Base-by-base conservation (phyloP, 2,797 vertebrate genomes). In the Typhlichthys eigenmanni region DNA sequence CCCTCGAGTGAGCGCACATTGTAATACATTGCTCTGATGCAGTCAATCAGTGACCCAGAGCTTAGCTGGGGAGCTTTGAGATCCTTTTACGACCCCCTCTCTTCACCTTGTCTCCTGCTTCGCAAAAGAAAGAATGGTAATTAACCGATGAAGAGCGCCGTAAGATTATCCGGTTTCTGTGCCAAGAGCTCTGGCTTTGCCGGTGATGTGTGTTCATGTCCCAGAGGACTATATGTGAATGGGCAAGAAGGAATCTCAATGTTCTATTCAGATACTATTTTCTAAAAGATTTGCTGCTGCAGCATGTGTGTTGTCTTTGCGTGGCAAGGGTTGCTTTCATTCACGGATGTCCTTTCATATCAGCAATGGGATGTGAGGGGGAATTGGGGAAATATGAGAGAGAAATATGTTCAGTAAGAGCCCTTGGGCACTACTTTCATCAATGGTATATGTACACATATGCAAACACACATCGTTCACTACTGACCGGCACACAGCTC, bases 111-210 rank as follows among this genome's bases (percentile, higher is more conserved):
- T 76, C 80, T 75, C 71, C 77, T 32, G 16, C 70, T 72, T 67
- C 68, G 76, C 80, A 67, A 85, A 87, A 86, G 80, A 82, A 80
- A 81, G 86, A 91, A 91, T 81, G 85, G 82, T 92, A 91, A 91
- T 92, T 91, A 93, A 89, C 85, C 87, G 84, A 90, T 86, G 86
- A 87, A 83, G 87, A 86, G 89, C 87, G 92, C 87, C 87, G 83
- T 82, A 85, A 88, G 85, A 88, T 87, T 86, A 88, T 86, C 85
- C 85, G 63, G 82, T 78, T 75, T 77, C 73, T 62, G 75, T 60
- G 62, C 82, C 71, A 73, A 81, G 71, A 80, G 58, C 70, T 72
- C 65, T 71, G 60, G 76, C 79, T 65, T 76, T 55, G 72, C 78
- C 79, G 58, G 69, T 55, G 79, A 73, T 83, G 83, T 78, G 85